A percentile compares a stretch with the other conserved stretches of the same genome.
Conservation (phyloP, 2,113 vertebrate species). For the Bubo scandiacus region DNA sequence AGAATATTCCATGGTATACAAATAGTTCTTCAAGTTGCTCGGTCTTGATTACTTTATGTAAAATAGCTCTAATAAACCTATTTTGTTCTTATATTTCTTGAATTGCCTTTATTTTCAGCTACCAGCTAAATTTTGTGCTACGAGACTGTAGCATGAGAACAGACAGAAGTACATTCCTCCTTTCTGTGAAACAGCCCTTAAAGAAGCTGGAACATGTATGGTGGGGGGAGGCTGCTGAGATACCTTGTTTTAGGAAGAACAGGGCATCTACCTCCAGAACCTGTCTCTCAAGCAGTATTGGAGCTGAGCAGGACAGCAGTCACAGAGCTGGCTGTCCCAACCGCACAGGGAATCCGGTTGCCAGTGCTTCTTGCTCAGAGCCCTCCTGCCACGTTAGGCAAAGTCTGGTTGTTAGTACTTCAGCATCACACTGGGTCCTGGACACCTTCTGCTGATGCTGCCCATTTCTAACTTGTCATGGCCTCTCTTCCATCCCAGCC, state of each 20-base stretch:
- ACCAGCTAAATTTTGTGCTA: neutral
- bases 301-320: neutral
- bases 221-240: neutral
- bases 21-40: slow-evolving; percentile 38
- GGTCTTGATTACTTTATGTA: slow-evolving; percentile 45
- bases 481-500: neutral
- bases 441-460: neutral
- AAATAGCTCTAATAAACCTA: slow-evolving; percentile 73
- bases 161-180: neutral
- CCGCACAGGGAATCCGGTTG: neutral
- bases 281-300: neutral
- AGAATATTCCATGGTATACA: slow-evolving; percentile 16
- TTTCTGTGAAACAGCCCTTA: neutral
- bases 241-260: neutral
- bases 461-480: accelerated
- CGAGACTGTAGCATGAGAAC: neutral
- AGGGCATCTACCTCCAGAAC: neutral
- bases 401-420: neutral
- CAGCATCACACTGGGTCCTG: neutral
- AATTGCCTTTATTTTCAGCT: slow-evolving; percentile 9
- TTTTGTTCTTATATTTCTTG: slow-evolving; percentile 70
- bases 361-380: neutral
- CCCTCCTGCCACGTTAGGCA: neutral
- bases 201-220: neutral
- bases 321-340: neutral